Evolutionary conservation across 2,797 vertebrate species (phyloP), one percentile per base, ranked within the genome.

Genomic region (Melanogrammus aeglefinus): DNA sequence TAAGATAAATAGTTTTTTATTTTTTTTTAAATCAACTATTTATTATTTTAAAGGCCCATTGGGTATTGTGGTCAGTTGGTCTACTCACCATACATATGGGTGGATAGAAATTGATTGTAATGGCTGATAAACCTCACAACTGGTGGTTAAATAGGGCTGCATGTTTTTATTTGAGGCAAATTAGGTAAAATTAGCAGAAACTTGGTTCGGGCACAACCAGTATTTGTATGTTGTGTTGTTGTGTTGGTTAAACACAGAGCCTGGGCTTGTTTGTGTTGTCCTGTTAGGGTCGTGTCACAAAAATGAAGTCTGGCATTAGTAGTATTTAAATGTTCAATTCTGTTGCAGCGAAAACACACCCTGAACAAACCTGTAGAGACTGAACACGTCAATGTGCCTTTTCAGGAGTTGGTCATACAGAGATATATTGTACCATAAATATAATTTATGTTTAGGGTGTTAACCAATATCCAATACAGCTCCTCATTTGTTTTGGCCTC

Each of bases 401-500:
- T 89, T 84, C 77, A 76, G 79, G 77, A 72, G 76, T 88, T 83
- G 85, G 87, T 90, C 88, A 87, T 69, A 47, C 82, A 63, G 57
- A 63, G 57, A 63, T n/a, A 24, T 63, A 63, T 63, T 63, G 57
- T 63, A 24, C 57, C 57, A n/a, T 63, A 63, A 63, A 63, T 70
- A 76, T 83, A 88, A 84, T 91, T 90, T 88, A 89, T 86, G 74
- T 79, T 33, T 31, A 73, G 83, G 88, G 77, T 83, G 86, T 87
- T 87, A 79, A 78, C 82, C 80, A 77, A 88, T 86, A 87, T 88
- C 85, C 85, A 85, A 82, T 76, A 79, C 89, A 93, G 78, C 83
- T 76, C 83, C 86, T 91, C 83, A 91, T 93, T 90, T 92, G 84
- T 91, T 91, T 91, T 90, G 87, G 84, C 81, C 77, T 77, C 81